Evolutionary conservation across 1,140 invertebrate genomes (phyloP), one percentile per base, ranked within the genome.

Genomic region (Meloidogyne hapla): DNA sequence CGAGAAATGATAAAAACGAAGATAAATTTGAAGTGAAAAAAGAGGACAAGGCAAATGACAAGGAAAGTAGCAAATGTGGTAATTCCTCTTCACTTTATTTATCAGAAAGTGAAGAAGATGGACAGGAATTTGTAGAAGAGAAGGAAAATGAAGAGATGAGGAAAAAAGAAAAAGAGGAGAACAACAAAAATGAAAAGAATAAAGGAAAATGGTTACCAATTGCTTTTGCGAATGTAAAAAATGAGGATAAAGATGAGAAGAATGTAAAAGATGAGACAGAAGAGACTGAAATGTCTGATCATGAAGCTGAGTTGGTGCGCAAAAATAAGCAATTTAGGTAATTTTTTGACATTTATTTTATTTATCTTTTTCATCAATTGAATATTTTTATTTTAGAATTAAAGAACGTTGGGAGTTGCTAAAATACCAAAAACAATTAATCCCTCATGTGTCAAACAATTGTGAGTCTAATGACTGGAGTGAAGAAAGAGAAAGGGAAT

Each of bases 401-500:
- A 61, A 64, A 25, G 71, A 73, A 63, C 23, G 71, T 33, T 73
- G 71, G 71, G 71, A 73, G 25, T n/a, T 73, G 23, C 28, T 73
- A 2, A 73, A 73, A 21, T 73, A 73, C 21, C 61, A 73, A 63
- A 56, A 63, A 13, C 9, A 63, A 40, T 25, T 73, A 25, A 56
- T 61, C 8, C 28, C 71, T 10, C 15, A 33, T n/a, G 28, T 23
- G 1, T 63, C 70, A 72, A 64, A 56, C 5, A 33, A 71, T 62
- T 33, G 10, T 56, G 56, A 13, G 18, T 21, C 21, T 18, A 56
- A 56, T 6, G 48, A 56, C 2, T 73, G 71, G 71, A 28, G 64
- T 38, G 71, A 73, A 33, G 71, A 73, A n/a, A 73, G 48, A 40
- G 71, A 73, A 64, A 42, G 71, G 2, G 71, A 73, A 40, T 73